Evolutionary conservation across 2,888 invertebrate genomes (phyloP).

Genomic region (Cryptus armator): DNA sequence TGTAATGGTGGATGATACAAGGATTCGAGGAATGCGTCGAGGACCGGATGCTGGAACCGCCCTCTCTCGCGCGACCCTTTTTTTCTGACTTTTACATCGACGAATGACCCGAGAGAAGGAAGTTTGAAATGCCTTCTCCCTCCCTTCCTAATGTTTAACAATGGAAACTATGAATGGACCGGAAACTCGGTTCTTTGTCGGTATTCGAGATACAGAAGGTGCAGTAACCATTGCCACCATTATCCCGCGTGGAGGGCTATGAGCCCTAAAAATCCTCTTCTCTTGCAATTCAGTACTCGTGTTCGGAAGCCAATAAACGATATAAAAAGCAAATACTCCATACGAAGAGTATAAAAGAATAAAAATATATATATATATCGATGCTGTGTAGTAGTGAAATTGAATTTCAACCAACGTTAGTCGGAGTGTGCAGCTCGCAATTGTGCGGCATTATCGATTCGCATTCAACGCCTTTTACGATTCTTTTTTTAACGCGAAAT

Average conservation of each 20-base stretch:
- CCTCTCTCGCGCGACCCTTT: conserved; percentile 75
- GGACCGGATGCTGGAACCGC: conserved; percentile 76
- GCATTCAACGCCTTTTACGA: background rate
- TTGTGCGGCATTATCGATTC: background rate
- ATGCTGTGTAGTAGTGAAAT: background rate
- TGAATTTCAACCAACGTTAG: background rate
- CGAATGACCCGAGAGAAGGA: conserved; percentile 46
- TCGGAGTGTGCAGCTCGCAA: background rate
- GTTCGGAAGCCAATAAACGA: conserved; percentile 16
- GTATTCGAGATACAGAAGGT: conserved; percentile 56
- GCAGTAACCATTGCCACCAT: conserved; percentile 42
- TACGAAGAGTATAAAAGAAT: background rate
- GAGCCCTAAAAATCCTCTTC: conserved; percentile 14
- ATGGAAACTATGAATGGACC: conserved; percentile 76
- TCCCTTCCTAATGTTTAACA: conserved; percentile 63
- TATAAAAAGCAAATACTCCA: conserved; percentile 22
- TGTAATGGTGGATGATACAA: conserved; percentile 2
- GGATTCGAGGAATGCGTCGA: conserved; percentile 60
- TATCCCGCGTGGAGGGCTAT: conserved; percentile 13
- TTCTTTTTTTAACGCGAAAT: background rate
- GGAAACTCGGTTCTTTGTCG: conserved; percentile 78
- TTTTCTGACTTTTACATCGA: conserved; percentile 79
- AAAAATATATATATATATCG: background rate
- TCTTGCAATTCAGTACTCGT: conserved; percentile 16
- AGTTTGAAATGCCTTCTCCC: conserved; percentile 62